Conservation (phyloP, 2,888 invertebrate genomes). For the Tetragonula carbonaria region DNA sequence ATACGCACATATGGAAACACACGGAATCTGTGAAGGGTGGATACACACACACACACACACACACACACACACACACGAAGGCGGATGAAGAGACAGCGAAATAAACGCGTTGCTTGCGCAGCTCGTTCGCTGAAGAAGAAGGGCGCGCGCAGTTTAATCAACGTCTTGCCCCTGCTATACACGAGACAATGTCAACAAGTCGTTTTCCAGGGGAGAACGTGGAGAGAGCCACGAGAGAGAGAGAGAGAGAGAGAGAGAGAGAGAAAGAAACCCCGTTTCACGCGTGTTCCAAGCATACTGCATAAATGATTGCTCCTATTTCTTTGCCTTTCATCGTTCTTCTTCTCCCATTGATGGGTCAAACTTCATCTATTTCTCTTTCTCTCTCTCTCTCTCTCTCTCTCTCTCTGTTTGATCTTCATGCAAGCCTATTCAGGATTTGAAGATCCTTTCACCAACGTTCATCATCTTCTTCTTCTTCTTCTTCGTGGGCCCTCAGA, state of each 20-base stretch:
- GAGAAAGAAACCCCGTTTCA: constrained; percentile 31
- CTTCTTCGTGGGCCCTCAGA: neutral
- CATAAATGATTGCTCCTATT: constrained; percentile 67
- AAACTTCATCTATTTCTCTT: neutral
- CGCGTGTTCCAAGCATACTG: constrained; percentile 48
- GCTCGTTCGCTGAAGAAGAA: constrained; percentile 4
- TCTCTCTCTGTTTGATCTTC: constrained; percentile 57
- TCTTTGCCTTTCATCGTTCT: constrained; percentile 49
- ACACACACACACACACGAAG: neutral
- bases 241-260: too few species aligned
- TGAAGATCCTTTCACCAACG: constrained; percentile 51
- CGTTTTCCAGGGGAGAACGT: neutral
- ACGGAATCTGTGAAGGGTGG: too few species aligned
- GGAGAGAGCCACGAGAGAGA: neutral
- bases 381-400: neutral
- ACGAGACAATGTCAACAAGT: constrained; percentile 53
- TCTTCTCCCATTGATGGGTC: constrained; percentile 44
- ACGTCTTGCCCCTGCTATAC: constrained; percentile 34
- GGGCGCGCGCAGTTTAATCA: constrained; percentile 48
- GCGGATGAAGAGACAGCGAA: constrained; percentile 24
- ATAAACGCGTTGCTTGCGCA: constrained; percentile 48
- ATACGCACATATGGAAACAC: too few species aligned
- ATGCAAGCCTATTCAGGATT: constrained; percentile 48
- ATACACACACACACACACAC: too few species aligned
- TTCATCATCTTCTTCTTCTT: neutral